A percentile compares a stretch with the other conserved stretches of the same genome.
Conservation (phyloP, 2,888 invertebrate species). For the Microctonus hyperodae region DNA sequence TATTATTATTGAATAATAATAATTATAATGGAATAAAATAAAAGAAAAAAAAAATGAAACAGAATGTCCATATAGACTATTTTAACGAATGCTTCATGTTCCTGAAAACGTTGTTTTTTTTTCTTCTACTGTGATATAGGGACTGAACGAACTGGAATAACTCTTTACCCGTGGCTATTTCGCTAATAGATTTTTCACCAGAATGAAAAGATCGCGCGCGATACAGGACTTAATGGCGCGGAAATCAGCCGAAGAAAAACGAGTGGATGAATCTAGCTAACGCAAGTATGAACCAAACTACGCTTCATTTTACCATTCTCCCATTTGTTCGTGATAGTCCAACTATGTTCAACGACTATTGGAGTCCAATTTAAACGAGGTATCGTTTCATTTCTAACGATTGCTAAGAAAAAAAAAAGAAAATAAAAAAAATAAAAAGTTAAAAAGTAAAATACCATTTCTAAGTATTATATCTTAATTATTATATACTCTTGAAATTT, state of each 20-base stretch:
- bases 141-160: slow-evolving; percentile 21
- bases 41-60: background rate
- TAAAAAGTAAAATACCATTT: no score
- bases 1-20: no score
- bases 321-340: slow-evolving; percentile 28
- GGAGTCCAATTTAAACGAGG: slow-evolving; percentile 4
- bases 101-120: slow-evolving; percentile 1
- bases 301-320: slow-evolving; percentile 34
- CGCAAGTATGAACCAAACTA: slow-evolving; percentile 14
- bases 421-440: background rate
- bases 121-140: slow-evolving; percentile 17
- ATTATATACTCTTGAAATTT: no score
- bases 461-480: no score
- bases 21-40: background rate
- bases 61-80: background rate
- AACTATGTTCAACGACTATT: slow-evolving; percentile 34
- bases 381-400: background rate
- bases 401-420: background rate
- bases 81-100: slow-evolving; percentile 18
- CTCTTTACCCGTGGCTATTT: slow-evolving; percentile 37
- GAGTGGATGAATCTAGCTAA: slow-evolving; percentile 24
- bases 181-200: slow-evolving; percentile 49
- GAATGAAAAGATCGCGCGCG: slow-evolving; percentile 48
- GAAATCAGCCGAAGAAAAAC: slow-evolving; percentile 44
- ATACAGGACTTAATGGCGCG: slow-evolving; percentile 47